These are phyloP conservation scores for Valencia hispanica DNA, from an alignment of 2,797 vertebrate genomes.

Conservation along the genomic window DNA sequence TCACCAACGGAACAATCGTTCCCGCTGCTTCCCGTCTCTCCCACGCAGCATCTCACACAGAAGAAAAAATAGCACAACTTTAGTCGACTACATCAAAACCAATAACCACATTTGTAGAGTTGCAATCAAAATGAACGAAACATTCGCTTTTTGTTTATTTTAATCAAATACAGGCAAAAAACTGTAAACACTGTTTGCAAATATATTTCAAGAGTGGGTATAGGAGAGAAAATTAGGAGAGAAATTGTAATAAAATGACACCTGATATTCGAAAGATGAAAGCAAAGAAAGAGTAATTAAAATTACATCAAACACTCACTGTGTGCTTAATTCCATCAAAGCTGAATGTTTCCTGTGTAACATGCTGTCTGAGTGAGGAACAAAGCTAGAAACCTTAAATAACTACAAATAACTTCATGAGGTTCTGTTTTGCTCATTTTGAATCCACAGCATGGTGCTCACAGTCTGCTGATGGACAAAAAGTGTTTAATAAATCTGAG, in stretches of 20 bases:
- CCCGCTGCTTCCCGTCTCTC: constrained; percentile 23
- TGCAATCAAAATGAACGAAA: constrained; percentile 8
- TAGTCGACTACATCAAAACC: constrained; percentile 23
- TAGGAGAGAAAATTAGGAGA: not conserved
- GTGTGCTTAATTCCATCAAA: constrained; percentile 14
- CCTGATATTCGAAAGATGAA: constrained; percentile 8
- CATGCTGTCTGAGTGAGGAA: not conserved
- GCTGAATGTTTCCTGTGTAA: not conserved
- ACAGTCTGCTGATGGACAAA: not conserved
- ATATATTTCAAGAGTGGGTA: not conserved
- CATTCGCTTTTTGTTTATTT: constrained; percentile 1
- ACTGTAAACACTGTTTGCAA: not conserved
- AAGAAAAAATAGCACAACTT: constrained; percentile 5
- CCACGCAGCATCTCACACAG: constrained; percentile 24
- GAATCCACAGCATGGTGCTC: constrained; percentile 2
- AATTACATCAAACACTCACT: constrained; percentile 4
- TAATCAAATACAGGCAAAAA: constrained; percentile 5
- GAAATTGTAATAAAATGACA: not conserved
- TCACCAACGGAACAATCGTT: constrained; percentile 22
- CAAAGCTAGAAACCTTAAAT: constrained; percentile 1
- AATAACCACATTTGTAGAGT: not conserved
- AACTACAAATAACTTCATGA: not conserved
- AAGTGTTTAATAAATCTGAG: not conserved
- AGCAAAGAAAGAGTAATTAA: constrained; percentile 11
- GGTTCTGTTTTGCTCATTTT: not conserved